Evolutionary conservation across 37 sponge, comb jelly and placozoan genomes (phyloP), one percentile per base, ranked within the genome.

Genomic region (Haliclona indistincta): DNA sequence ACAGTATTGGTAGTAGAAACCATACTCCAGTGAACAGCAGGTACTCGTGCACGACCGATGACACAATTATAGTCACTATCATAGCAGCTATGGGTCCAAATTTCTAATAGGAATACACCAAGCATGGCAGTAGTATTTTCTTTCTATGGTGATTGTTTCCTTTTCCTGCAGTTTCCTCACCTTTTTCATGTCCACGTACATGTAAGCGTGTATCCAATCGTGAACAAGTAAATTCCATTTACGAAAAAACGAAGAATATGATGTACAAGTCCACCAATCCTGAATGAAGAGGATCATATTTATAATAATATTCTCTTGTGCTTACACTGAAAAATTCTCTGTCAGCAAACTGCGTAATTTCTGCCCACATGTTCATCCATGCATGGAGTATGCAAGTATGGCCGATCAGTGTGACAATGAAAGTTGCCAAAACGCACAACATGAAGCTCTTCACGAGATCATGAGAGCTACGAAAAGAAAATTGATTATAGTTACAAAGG

Each of bases 341-440:
- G 53, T 93, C 94, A 36, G 86, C 94, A 81, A 93, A 93, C 32
- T 75, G 35, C n/a, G 56, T 72, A 68, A 93, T 49, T 60, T 93
- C 94, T 15, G 86, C 78, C 47, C 34, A 34, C 43, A 88, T 67
- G 86, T 93, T 93, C 65, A 77, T 33, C 75, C 81, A 93, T 22
- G 80, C 53, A 64, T 93, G 86, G 11, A 93, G 38, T 5, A 93
- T 64, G n/a, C 43, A 19, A 4, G 67, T 39, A 20, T 61, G 32
- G 13, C 60, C 55, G n/a, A 81, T 47, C 19, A 83, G 8, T 2
- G 66, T 36, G 54, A 79, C 52, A 38, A 93, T 19, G 28, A 68
- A 61, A 17, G 67, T 44, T 29, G 37, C 22, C 35, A 87, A 33
- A 20, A 88, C 26, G 19, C 35, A 23, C 35, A 28, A 10, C 58